Evolutionary conservation across 2,797 vertebrate species (phyloP), one percentile per base, ranked within the genome.

Genomic region (Lepilemur ruficaudatus): DNA sequence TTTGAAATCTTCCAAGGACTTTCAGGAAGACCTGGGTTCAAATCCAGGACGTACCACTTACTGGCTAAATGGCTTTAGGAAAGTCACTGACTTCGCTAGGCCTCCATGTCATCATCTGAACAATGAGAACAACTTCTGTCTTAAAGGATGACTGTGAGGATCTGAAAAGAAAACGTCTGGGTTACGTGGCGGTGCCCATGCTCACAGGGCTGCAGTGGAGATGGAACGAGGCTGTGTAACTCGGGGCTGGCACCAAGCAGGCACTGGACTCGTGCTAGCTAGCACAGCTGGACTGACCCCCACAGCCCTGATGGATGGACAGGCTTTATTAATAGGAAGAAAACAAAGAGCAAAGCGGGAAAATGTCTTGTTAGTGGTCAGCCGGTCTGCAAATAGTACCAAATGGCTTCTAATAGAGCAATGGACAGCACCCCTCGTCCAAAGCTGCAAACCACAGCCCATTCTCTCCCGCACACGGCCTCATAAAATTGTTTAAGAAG

Each of bases 201-300:
- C 52, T 81, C 12, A 1, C 7, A 4, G 43, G 70, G 6, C 52
- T 1, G 0, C 4, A 20, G 70, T 18, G 65, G 85, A 32, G 20
- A 48, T 3, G 25, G 69, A 55, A 57, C 15, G 22, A 46, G 28
- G 48, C 32, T 52, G 48, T 15, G 17, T 10, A 2, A 43, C 12
- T 4, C 0, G 0, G 59, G 2, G 17, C 7, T 3, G 7, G 61
- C 38, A 1, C 2, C 20, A 35, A 52, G 25, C 11, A 10, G n/a
- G 32, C 15, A 5, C 7, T 20, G 23, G 0, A 14, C 12, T 41
- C 32, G 1, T 2, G 0, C 35, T 6, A 17, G 48, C 75, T 32
- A 78, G 10, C 23, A 18, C 41, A 28, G 2, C 41, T 13, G 32
- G 78, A 38, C 32, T 25, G 18, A 23, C 6, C n/a, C 43, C 65